Evolutionary conservation across 2,113 vertebrate genomes (phyloP).

Genomic region (Taurulus bubalis): DNA sequence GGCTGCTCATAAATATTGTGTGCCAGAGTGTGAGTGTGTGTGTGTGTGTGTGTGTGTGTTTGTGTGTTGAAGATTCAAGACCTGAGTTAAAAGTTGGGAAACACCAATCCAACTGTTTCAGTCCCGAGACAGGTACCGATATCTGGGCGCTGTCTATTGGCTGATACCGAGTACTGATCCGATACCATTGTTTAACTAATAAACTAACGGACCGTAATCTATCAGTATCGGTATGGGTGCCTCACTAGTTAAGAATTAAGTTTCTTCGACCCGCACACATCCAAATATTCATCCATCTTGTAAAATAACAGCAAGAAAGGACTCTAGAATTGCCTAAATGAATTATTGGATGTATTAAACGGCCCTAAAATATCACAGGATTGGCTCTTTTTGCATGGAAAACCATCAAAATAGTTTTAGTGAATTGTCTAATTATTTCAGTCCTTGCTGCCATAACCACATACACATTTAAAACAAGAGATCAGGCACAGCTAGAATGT

Average conservation of each 20-base stretch:
- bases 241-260: background rate
- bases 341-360: background rate
- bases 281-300: background rate
- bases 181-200: too few relatives aligned
- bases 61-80: conserved; percentile 13
- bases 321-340: background rate
- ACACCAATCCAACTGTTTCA: background rate
- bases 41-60: conserved; percentile 11
- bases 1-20: conserved; percentile 26
- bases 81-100: background rate
- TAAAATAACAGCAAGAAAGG: background rate
- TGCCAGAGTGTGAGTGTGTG: conserved; percentile 23
- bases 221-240: background rate
- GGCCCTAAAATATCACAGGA: background rate
- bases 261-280: background rate
- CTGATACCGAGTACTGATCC: background rate
- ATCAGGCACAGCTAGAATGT: background rate
- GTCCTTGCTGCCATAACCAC: background rate
- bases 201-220: background rate
- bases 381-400: background rate
- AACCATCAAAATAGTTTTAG: background rate
- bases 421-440: background rate
- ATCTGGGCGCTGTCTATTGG: too few relatives aligned
- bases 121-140: too few relatives aligned
- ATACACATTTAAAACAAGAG: background rate